Base-by-base conservation (phyloP, 2,113 vertebrate species). In the Recurvirostra avosetta region DNA sequence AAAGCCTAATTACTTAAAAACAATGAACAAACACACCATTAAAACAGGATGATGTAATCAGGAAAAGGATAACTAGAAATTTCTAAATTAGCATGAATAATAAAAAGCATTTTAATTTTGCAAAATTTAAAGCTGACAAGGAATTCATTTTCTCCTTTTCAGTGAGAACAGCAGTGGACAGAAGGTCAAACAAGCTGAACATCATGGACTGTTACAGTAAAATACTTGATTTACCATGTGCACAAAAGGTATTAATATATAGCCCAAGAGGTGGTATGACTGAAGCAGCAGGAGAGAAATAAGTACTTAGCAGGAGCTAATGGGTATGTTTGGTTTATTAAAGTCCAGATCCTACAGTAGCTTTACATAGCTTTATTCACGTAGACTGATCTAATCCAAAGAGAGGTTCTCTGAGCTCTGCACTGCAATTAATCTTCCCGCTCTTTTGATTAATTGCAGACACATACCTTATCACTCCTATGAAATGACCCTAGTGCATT, bases 401-500 rank as follows among this genome's bases (percentile, higher is more conserved):
- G 78, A 86, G 71, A 92, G 66, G 52, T 67, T 95, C 20, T 83
- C 85, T 38, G 34, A 83, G 65, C 56, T 62, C 53, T 65, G 52
- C 2, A 1, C 73, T 83, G 66, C 83, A 90, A 83, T 94, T 96
- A 77, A 92, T 95, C 88, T 90, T 93, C 66, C 71, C 61, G 32
- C 83, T 97, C 67, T 80, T 40, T 80, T 96, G 94, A 95, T 95
- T 95, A 97, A 91, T 88, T 97, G 84, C 80, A 94, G 90, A 68
- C 50, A 81, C 61, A 41, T 36, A 72, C 52, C 49, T 88, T 65
- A 90, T 76, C 63, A 62, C 43, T 91, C 83, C 84, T 43, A 26
- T 85, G 77, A 77, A 92, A 62, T 61, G 40, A 43, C 71, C 59
- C 74, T 14, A 9, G 34, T 36, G 74, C 49, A 25, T 77, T 96